A percentile compares a stretch with the other conserved stretches of the same genome.
Conservation (phyloP, 2,113 vertebrate species). For the Naja naja region DNA sequence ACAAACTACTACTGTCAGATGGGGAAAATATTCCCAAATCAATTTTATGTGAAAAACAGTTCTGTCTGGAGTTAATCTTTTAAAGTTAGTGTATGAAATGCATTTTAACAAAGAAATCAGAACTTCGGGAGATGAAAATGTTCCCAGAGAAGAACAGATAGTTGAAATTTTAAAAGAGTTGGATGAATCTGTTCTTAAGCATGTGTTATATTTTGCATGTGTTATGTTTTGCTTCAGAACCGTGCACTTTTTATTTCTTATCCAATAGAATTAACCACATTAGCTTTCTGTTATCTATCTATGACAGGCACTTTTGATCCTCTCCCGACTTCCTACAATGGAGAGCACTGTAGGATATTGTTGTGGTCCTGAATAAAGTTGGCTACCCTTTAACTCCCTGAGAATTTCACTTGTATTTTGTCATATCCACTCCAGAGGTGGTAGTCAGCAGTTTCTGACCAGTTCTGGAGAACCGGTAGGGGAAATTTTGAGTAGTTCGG, state of each 20-base stretch:
- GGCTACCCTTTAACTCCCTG: background rate
- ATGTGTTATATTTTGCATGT: background rate
- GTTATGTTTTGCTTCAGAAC: slow-evolving; percentile 19
- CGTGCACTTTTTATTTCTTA: slow-evolving; percentile 11
- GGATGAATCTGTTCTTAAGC: slow-evolving; percentile 8
- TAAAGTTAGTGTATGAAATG: slow-evolving; percentile 63
- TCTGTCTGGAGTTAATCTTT: slow-evolving; percentile 46
- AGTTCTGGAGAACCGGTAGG: no score
- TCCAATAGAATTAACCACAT: background rate
- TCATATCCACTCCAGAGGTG: background rate
- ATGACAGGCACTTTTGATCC: background rate
- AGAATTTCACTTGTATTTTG: background rate
- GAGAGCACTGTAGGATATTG: background rate
- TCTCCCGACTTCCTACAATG: background rate
- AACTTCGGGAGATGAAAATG: slow-evolving; percentile 16
- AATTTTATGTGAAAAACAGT: slow-evolving; percentile 48
- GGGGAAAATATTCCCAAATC: slow-evolving; percentile 36
- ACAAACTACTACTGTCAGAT: slow-evolving; percentile 9
- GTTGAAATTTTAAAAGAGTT: slow-evolving; percentile 16
- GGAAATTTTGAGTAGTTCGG: no score
- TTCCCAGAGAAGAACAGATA: background rate
- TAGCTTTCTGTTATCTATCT: background rate
- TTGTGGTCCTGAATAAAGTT: background rate
- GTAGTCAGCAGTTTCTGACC: no score
- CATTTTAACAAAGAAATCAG: slow-evolving; percentile 49